phyloP scores from a whole-genome alignment of 2,888 invertebrate genomes.

The Incurvaria masculella region DNA sequence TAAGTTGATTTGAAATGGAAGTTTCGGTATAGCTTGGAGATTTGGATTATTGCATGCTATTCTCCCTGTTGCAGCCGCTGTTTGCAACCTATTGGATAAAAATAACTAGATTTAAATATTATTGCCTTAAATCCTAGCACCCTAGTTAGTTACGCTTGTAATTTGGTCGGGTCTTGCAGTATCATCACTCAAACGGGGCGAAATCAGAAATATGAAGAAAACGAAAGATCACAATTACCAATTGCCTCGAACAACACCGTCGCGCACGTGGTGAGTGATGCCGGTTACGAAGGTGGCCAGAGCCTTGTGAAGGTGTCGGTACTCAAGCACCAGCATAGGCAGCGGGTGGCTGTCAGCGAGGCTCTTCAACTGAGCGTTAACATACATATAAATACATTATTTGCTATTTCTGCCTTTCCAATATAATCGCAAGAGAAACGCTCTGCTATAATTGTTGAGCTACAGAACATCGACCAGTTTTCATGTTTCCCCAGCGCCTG shows the following conservation, averaged over 20 bases:
- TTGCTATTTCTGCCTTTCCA: no score
- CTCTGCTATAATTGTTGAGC: no score
- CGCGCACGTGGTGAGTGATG: slow-evolving; percentile 33
- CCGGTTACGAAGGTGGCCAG: slow-evolving; percentile 45
- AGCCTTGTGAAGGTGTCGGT: slow-evolving; percentile 45
- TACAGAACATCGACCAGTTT: no score
- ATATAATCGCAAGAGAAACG: no score
- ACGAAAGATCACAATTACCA: no score
- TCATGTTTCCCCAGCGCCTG: no score
- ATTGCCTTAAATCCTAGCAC: no score
- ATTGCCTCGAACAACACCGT: slow-evolving; percentile 33
- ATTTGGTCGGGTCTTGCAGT: no score
- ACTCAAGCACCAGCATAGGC: slow-evolving; percentile 41
- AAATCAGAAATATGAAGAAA: no score
- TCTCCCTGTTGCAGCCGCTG: slow-evolving; percentile 17
- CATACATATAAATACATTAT: no score
- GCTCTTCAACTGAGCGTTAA: slow-evolving; percentile 30
- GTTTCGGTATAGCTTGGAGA: slow-evolving; percentile 48
- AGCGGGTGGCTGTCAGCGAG: slow-evolving; percentile 35
- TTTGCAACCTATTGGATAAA: background rate
- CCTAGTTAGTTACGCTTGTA: no score
- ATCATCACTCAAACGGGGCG: no score
- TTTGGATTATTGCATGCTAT: slow-evolving; percentile 47
- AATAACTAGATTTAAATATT: slow-evolving; percentile 1
- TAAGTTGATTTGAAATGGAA: slow-evolving; percentile 27